Conservation (phyloP, 2,797 vertebrate genomes). For the Cheirogaleus major region DNA sequence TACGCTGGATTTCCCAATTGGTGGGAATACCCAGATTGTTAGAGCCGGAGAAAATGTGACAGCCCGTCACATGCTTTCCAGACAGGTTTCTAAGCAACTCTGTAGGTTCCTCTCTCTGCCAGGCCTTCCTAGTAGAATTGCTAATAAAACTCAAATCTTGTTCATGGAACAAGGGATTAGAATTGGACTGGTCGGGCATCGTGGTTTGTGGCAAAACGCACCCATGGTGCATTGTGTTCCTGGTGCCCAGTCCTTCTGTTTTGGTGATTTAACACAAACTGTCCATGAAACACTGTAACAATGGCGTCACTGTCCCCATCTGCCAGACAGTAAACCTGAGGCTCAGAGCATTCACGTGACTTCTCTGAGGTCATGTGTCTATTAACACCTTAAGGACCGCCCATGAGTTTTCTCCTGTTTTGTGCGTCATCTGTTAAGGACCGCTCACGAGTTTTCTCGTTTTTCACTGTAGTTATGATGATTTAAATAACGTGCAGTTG, state of each 20-base stretch:
- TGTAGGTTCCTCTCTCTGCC: not conserved
- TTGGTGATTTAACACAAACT: not conserved
- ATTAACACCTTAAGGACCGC: no score
- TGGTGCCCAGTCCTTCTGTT: not conserved
- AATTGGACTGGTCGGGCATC: not conserved
- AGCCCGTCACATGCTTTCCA: not conserved
- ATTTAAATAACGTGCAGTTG: no score
- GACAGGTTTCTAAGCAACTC: not conserved
- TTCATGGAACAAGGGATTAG: not conserved
- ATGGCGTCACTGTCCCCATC: not conserved
- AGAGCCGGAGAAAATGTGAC: not conserved
- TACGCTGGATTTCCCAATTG: not conserved
- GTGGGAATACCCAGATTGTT: not conserved
- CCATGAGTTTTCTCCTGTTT: no score
- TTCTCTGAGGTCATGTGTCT: not conserved
- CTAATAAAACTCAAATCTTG: slow-evolving; percentile 20
- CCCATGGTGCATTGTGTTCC: not conserved
- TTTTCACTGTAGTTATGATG: no score
- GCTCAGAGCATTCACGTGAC: not conserved
- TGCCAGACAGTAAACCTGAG: not conserved
- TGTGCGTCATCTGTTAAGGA: no score
- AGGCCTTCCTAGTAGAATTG: not conserved
- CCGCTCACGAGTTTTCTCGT: no score
- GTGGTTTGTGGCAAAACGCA: not conserved
- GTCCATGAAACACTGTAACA: not conserved